Evolutionary conservation across 2,113 vertebrate genomes (phyloP).

Genomic region (Bufo gargarizans): DNA sequence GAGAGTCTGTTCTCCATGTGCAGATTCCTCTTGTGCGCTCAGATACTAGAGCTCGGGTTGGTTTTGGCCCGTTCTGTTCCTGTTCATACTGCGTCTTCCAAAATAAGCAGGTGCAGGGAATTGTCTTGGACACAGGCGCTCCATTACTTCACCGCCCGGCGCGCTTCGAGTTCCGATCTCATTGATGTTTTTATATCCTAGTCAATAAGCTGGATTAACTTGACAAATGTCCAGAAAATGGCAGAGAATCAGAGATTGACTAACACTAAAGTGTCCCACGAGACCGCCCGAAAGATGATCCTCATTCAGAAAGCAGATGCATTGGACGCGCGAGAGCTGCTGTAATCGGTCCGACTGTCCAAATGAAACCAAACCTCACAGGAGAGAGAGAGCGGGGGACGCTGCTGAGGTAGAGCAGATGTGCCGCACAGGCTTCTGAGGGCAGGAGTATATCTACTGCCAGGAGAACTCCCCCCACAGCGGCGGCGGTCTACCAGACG

Average conservation of each 20-base stretch:
- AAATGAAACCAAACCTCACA: background rate
- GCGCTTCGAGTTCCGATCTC: background rate
- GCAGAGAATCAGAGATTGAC: background rate
- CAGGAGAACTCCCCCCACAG: too few relatives aligned
- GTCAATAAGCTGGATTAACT: background rate
- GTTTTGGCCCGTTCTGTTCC: background rate
- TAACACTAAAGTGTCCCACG: background rate
- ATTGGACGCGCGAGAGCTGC: background rate
- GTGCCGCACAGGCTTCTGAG: too few relatives aligned
- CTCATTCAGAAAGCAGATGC: slow-evolving; percentile 28
- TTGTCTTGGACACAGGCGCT: background rate
- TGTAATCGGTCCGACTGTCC: background rate
- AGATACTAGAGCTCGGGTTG: background rate
- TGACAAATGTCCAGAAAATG: background rate
- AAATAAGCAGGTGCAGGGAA: slow-evolving; percentile 37
- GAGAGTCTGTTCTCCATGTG: background rate
- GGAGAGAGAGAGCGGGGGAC: background rate
- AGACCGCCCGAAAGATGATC: too few relatives aligned
- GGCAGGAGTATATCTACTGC: too few relatives aligned
- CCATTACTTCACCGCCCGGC: slow-evolving; percentile 19
- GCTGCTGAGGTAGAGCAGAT: background rate
- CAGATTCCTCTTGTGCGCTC: background rate
- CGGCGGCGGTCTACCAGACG: too few relatives aligned
- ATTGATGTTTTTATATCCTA: slow-evolving; percentile 30
- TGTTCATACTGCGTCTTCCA: background rate